phyloP scores from a whole-genome alignment of 1,140 invertebrate species.

The Cephus cinctus region DNA sequence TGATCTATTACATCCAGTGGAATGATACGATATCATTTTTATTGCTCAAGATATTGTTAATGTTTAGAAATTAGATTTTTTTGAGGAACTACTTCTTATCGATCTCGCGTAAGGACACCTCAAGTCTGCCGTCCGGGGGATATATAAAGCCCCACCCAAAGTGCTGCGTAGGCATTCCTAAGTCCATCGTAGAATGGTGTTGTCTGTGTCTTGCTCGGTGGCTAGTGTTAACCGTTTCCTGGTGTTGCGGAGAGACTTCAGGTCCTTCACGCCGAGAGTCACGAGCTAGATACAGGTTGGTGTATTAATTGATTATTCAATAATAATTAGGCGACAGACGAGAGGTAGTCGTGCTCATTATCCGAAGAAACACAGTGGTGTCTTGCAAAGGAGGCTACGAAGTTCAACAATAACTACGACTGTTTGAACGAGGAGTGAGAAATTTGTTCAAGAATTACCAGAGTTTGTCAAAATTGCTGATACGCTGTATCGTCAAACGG shows the following conservation, averaged over 20 bases:
- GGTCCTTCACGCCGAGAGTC: slow-evolving; percentile 24
- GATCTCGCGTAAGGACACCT: slow-evolving; percentile 27
- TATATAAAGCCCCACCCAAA: slow-evolving; percentile 28
- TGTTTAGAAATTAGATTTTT: too few species aligned
- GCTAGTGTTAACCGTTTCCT: slow-evolving; percentile 10
- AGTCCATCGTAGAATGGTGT: slow-evolving; percentile 13
- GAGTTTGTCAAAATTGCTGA: too few species aligned
- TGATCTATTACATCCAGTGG: too few species aligned
- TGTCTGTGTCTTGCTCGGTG: slow-evolving; percentile 25
- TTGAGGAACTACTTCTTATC: slow-evolving; percentile 32
- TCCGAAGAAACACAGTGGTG: too few species aligned
- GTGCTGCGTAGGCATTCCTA: slow-evolving; percentile 19
- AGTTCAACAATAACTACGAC: too few species aligned
- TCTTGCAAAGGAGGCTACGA: too few species aligned
- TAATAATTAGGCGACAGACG: slow-evolving; percentile 14
- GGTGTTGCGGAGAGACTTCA: slow-evolving; percentile 12
- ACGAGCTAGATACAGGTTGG: slow-evolving; percentile 47
- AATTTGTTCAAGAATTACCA: too few species aligned
- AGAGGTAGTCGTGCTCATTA: too few species aligned
- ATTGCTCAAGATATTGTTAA: too few species aligned
- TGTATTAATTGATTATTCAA: slow-evolving; percentile 24
- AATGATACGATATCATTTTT: too few species aligned
- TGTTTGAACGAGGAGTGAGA: too few species aligned
- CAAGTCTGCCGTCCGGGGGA: neutral
- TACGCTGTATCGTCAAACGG: too few species aligned